Evolutionary conservation across 2,888 invertebrate genomes (phyloP).

Genomic region (Thymelicus acteon): DNA sequence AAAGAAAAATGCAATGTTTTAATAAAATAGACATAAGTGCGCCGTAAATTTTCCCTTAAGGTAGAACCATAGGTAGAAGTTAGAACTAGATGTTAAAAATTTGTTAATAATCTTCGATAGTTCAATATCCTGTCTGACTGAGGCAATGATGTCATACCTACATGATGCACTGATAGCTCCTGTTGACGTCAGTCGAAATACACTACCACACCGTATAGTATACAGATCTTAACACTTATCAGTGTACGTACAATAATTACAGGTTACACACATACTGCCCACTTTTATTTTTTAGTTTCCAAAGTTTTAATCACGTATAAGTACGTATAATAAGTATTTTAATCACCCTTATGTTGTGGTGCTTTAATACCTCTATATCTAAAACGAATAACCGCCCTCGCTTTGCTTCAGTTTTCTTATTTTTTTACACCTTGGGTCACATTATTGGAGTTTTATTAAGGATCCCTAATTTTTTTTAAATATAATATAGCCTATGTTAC

Average conservation of each 20-base stretch:
- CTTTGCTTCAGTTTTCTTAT: too few species aligned
- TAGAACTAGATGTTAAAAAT: background rate
- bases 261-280: too few species aligned
- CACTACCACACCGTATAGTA: background rate
- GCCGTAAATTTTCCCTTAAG: slow-evolving; percentile 11
- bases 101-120: background rate
- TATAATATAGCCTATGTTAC: too few species aligned
- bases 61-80: background rate
- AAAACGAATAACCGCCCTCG: too few species aligned
- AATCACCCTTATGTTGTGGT: too few species aligned
- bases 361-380: too few species aligned
- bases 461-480: too few species aligned
- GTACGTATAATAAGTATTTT: too few species aligned
- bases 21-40: slow-evolving; percentile 9
- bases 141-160: slow-evolving; percentile 61
- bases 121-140: slow-evolving; percentile 12
- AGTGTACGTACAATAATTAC: background rate
- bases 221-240: background rate
- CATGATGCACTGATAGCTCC: slow-evolving; percentile 44
- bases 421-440: too few species aligned
- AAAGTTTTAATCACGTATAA: too few species aligned
- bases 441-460: too few species aligned
- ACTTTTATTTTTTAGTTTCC: too few species aligned
- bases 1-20: background rate
- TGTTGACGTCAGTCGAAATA: slow-evolving; percentile 40